Base-by-base conservation (phyloP, 2,113 vertebrate genomes). In the Seriola dumerili region DNA sequence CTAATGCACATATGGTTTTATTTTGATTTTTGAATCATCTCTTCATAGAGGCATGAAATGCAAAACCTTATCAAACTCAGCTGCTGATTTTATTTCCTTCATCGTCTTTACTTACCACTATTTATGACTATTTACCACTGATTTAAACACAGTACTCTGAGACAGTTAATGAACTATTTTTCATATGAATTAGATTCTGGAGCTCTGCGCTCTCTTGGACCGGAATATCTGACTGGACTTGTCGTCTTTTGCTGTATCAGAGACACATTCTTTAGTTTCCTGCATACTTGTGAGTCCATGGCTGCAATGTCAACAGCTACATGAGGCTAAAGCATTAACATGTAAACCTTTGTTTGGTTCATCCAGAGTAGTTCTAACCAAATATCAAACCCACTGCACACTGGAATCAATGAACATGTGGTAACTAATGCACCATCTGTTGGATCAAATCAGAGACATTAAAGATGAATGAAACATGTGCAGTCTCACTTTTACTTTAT, bases 391-490 rank as follows among this genome's bases (percentile, higher is more conserved):
- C 29, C 29, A 29, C 23, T 52, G 29, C 54, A 17, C 48, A 80
- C 52, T 69, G 64, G 3, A 61, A 64, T 59, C 10, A 40, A 67
- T 38, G 8, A 69, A 63, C 25, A 25, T 50, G 52, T 74, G 36
- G 54, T 78, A 50, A 81, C 68, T 64, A 63, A 71, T 25, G 59
- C 48, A 73, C 40, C 59, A 52, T 76, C 74, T 87, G 77, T 70
- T 83, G 71, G 79, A 76, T 78, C 4, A 58, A 85, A 71, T 80
- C 77, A 55, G 10, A 55, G 21, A 76, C 73, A 92, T 85, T 92
- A 92, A 92, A 92, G 54, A 83, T 61, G 62, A 76, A 84, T 87
- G 52, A 84, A 89, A 84, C 5, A n/a, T 9, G 12, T 69, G 29
- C 13, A 5, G 16, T 29, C 14, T 48, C 42, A 32, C 2, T 54